Conservation (phyloP, 2,888 invertebrate species). For the Cataglyphis rosenhaueri region DNA sequence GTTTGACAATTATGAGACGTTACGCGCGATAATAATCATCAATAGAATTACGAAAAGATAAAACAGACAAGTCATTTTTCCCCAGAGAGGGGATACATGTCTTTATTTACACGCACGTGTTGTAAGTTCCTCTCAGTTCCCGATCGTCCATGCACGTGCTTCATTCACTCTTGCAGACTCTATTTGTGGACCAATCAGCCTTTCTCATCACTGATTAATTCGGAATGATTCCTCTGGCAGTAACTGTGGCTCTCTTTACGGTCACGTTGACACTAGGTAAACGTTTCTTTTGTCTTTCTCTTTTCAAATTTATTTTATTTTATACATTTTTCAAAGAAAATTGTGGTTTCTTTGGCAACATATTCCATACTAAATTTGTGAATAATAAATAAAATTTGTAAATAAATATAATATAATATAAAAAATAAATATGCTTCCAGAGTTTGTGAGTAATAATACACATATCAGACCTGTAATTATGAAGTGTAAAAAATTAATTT, state of each 20-base stretch:
- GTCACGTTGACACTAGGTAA: conserved; percentile 58
- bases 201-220: conserved; percentile 39
- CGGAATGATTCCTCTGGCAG: conserved; percentile 26
- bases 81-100: conserved; percentile 66
- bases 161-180: conserved; percentile 28
- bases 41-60: not conserved
- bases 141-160: conserved; percentile 50
- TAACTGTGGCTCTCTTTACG: conserved; percentile 29
- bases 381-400: not conserved
- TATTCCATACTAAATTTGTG: not conserved
- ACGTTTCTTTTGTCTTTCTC: not conserved
- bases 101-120: conserved; percentile 61
- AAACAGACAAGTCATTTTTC: conserved; percentile 27
- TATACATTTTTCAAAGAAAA: not conserved
- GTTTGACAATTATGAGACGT: not conserved
- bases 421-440: not conserved
- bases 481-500: not conserved
- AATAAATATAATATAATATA: not conserved
- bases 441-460: not conserved
- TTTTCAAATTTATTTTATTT: not conserved
- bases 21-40: not conserved
- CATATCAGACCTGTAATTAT: not conserved
- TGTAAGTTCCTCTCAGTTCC: conserved; percentile 55
- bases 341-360: not conserved
- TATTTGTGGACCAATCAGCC: conserved; percentile 43